Evolutionary conservation across 2,113 vertebrate species (phyloP), one percentile per base, ranked within the genome.

Genomic region (Erythrolamprus reginae): DNA sequence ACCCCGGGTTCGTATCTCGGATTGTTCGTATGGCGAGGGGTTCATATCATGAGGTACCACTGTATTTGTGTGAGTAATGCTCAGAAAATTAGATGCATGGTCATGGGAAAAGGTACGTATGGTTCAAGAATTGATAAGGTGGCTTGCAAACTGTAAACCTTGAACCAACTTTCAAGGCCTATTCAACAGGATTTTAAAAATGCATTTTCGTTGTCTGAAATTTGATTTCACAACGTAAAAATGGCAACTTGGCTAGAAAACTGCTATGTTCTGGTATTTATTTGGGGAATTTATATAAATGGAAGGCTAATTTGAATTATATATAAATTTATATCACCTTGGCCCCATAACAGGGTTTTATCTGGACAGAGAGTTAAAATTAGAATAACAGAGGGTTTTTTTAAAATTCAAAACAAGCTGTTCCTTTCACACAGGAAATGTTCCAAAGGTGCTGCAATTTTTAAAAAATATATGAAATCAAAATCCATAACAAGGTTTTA

Each of bases 191-290:
- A 56, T 24, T 56, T 26, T 53, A 47, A 65, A 65, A 61, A 38
- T 28, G 3, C n/a, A 7, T 24, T 28, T 45, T 42, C 3, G 0
- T 5, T 1, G 0, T n/a, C 45, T 15, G 10, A 45, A 38, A 45
- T 65, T 47, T 48, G n/a, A 3, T 47, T n/a, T 19, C 61, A 15
- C 23, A 17, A 45, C 12, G 5, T 4, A 48, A 38, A 38, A 61
- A 47, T 45, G 26, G 24, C 23, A 26, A 4, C 28, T 26, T 45
- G 21, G 24, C 23, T 55, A 87, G 10, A 55, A 55, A 87, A 86
- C 51, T n/a, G 28, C 58, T 5, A 1, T 42, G 38, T 53, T 24
- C n/a, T 38, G 26, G 12, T 45, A 19, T 77, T 77, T 77, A 38
- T 77, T 38, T 2, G 15, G 6, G 12, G 65, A 38, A 19, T 77